Percentiles rank a stretch among this genome's conserved stretches.
phyloP scores from a whole-genome alignment of 1,140 invertebrate species.

The Octopus sinensis region DNA sequence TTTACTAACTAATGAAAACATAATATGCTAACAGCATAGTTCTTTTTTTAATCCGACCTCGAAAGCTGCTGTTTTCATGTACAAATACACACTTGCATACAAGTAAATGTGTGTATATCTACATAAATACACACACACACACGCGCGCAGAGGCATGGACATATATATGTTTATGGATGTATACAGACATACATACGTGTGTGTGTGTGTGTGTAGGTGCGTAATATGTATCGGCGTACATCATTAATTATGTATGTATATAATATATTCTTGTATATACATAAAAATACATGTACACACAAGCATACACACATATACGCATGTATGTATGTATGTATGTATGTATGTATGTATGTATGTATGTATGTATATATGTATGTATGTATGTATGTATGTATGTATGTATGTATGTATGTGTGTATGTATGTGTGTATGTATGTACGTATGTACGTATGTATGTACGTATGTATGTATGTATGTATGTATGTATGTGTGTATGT shows the following conservation, averaged over 20 bases:
- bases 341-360: background rate
- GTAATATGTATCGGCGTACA: background rate
- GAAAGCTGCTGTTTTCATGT: too few relatives aligned
- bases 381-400: background rate
- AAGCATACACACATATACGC: background rate
- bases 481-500: conserved; percentile 13
- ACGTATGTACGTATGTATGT: conserved; percentile 9
- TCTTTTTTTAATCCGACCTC: too few relatives aligned
- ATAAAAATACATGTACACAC: background rate
- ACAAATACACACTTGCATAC: too few relatives aligned
- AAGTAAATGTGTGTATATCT: too few relatives aligned
- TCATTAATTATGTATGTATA: background rate
- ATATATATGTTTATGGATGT: background rate
- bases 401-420: conserved; percentile 7
- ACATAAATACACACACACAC: background rate
- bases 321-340: background rate
- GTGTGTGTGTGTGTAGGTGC: background rate
- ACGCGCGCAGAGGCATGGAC: background rate
- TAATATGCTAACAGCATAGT: too few relatives aligned
- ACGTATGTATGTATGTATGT: conserved; percentile 13
- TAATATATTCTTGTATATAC: background rate
- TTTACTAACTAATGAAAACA: too few relatives aligned
- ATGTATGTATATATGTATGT: background rate
- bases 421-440: conserved; percentile 16
- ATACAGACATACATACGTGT: background rate